A percentile compares a stretch with the other conserved stretches of the same genome.
Conservation (phyloP, 1,140 invertebrate genomes). For the Archivesica marissinica region DNA sequence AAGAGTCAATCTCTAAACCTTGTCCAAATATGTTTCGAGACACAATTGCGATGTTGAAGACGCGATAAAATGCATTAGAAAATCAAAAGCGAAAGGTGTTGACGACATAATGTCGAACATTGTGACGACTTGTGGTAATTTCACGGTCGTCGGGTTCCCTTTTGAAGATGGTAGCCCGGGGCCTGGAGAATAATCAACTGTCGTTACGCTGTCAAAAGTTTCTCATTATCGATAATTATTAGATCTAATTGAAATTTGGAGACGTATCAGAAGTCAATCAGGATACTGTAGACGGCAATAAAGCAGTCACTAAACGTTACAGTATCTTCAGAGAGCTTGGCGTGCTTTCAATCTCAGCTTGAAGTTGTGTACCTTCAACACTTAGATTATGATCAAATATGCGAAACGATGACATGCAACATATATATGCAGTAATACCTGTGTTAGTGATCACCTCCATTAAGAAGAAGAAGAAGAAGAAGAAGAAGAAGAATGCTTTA, state of each 20-base stretch:
- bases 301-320: conserved; percentile 10
- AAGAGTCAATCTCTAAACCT: conserved; percentile 4
- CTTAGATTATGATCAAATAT: no score
- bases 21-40: neutral
- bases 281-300: neutral
- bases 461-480: no score
- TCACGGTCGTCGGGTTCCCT: conserved; percentile 14
- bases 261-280: conserved; percentile 35
- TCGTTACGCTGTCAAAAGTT: conserved; percentile 32
- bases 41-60: neutral
- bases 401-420: no score
- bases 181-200: neutral
- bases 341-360: neutral
- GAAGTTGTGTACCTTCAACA: no score
- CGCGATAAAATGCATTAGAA: neutral
- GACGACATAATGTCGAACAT: conserved; percentile 22
- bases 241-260: conserved; percentile 29
- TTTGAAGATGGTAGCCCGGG: conserved; percentile 25
- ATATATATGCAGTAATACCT: no score
- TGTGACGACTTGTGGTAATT: conserved; percentile 8
- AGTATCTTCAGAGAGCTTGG: neutral
- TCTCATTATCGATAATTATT: conserved; percentile 31
- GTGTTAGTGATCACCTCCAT: no score
- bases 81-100: conserved; percentile 4
- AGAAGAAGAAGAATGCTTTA: no score